These are phyloP conservation scores for Dasyprocta punctata DNA, from an alignment of 2,113 vertebrate genomes.

Conservation along the genomic window DNA sequence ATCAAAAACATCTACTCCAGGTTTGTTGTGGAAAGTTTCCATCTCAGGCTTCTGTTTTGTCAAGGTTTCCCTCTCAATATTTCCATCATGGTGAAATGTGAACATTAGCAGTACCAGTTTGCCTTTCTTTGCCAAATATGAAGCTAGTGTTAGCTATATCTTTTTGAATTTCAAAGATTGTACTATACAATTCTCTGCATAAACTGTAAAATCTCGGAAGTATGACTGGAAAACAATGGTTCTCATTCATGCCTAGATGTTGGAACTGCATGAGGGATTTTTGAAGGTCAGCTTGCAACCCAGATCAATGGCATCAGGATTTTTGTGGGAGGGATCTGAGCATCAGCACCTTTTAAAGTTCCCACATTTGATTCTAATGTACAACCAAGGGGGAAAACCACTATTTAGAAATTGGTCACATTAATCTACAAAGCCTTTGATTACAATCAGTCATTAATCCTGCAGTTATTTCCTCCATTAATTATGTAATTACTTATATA, in stretches of 20 bases:
- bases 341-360: not conserved
- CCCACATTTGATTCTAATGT: not conserved
- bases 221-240: not conserved
- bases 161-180: not conserved
- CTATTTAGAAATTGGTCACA: not conserved
- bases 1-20: not conserved
- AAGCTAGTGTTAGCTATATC: not conserved
- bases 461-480: not conserved
- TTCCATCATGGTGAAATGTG: not conserved
- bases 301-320: not conserved
- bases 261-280: not conserved
- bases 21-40: not conserved
- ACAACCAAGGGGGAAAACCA: not conserved
- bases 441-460: not conserved
- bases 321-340: not conserved
- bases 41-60: not conserved
- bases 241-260: not conserved
- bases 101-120: not conserved
- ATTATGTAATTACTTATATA: not conserved
- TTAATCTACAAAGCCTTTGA: not conserved
- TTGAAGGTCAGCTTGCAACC: not conserved
- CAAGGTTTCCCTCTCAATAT: not conserved
- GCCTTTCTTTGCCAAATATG: not conserved
- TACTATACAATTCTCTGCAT: not conserved
- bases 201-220: not conserved